Evolutionary conservation across 2,797 vertebrate species (phyloP).

Genomic region (Takifugu rubripes): DNA sequence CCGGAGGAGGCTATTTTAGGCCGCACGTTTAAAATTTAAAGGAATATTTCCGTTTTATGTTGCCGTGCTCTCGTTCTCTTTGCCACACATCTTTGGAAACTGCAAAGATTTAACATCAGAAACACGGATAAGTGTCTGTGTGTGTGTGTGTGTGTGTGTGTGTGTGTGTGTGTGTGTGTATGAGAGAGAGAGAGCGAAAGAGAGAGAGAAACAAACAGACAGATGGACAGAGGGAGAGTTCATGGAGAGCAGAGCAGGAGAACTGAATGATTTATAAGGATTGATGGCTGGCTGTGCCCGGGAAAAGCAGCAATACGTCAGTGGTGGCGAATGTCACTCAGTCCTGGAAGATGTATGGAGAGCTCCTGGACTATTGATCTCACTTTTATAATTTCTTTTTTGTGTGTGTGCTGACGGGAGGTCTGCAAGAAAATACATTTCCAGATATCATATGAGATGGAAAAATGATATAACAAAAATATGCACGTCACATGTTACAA

Average conservation of each 20-base stretch:
- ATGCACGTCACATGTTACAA: no score
- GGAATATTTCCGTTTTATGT: no score
- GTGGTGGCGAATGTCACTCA: slow-evolving; percentile 38
- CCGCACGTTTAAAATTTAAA: no score
- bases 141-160: no score
- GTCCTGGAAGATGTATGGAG: slow-evolving; percentile 27
- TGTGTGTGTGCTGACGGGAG: slow-evolving; percentile 26
- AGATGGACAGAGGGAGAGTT: slow-evolving; percentile 11
- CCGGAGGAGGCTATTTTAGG: no score
- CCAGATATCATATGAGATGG: slow-evolving; percentile 14
- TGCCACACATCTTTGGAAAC: no score
- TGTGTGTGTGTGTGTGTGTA: no score
- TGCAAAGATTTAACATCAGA: no score
- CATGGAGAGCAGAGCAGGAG: slow-evolving; percentile 36
- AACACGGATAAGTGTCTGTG: no score
- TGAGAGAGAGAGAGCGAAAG: no score
- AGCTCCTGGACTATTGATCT: slow-evolving; percentile 14
- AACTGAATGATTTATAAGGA: slow-evolving; percentile 66
- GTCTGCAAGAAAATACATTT: slow-evolving; percentile 29
- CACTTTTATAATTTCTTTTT: neutral
- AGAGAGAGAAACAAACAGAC: neutral
- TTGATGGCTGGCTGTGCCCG: slow-evolving; percentile 46
- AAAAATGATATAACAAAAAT: neutral
- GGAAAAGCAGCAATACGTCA: slow-evolving; percentile 38
- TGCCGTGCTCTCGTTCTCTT: no score